Evolutionary conservation across 2,888 invertebrate species (phyloP), one percentile per base, ranked within the genome.

Genomic region (Pasiphila rectangulata): DNA sequence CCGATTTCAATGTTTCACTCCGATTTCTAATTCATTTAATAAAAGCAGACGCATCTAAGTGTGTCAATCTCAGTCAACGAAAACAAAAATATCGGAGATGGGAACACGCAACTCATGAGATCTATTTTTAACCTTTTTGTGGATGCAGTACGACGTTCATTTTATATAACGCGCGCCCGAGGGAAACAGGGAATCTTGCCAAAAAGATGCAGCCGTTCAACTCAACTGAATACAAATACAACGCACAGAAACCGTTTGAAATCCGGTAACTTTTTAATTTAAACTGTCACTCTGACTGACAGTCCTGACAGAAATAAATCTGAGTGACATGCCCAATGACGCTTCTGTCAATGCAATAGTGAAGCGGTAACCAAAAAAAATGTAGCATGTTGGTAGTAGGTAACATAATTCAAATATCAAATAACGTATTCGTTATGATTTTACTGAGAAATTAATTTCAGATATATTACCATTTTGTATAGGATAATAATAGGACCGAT

Each of bases 81-180:
- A 84, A 86, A 86, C 84, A 86, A 84, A 85, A 82, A 84, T 79
- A 81, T 80, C 79, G 63, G 68, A 56, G 69, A 63, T 57, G 55
- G 54, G 72, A 79, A 79, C 76, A 73, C 75, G 78, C 83, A 79
- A 86, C 76, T 83, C 83, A 83, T 67, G 57, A 74, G 69, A 66
- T 87, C 88, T 88, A 88, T 87, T 87, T 86, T 77, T 87, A 85
- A 69, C 77, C 72, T 80, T 80, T 82, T 79, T 75, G 79, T 81
- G 68, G 59, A 75, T 74, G 67, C 64, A 59, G 64, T 69, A 64
- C 80, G 73, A 68, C 77, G 79, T 75, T 75, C 73, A 74, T 74
- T 86, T 79, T 83, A 84, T 75, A 72, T 83, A 83, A 82, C 77
- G 53, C 70, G 70, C 73, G 70, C 77, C 74, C 71, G 70, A 81